Evolutionary conservation across 2,888 invertebrate genomes (phyloP).

Genomic region (Sarcophaga variegata): DNA sequence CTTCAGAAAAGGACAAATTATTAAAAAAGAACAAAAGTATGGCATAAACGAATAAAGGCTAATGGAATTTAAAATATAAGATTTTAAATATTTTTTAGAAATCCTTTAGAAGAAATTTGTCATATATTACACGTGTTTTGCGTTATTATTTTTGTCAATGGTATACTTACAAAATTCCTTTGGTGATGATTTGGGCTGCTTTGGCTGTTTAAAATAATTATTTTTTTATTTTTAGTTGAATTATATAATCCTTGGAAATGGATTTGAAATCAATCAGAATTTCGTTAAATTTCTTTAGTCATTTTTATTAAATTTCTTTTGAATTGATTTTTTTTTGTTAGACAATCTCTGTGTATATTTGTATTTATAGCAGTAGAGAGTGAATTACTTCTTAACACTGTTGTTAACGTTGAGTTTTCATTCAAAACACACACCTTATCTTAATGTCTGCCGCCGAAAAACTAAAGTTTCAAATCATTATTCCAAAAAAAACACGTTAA

Average conservation of each 20-base stretch:
- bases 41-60: background rate
- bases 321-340: background rate
- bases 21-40: slow-evolving; percentile 1
- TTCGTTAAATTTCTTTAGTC: background rate
- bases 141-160: background rate
- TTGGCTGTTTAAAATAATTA: background rate
- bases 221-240: background rate
- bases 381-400: background rate
- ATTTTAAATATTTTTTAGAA: too few species aligned
- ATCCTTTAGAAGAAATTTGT: too few species aligned
- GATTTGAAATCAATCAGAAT: background rate
- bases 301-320: slow-evolving; percentile 1
- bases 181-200: background rate
- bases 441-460: slow-evolving; percentile 67
- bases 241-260: slow-evolving; percentile 54
- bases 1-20: slow-evolving; percentile 63
- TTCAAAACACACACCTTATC: slow-evolving; percentile 56
- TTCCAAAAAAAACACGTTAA: background rate
- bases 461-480: slow-evolving; percentile 46
- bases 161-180: slow-evolving; percentile 57
- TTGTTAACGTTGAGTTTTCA: background rate
- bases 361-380: background rate
- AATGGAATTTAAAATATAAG: background rate
- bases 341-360: slow-evolving; percentile 14
- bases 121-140: slow-evolving; percentile 47